Percentiles rank a stretch among this genome's conserved stretches.
Conservation (phyloP, 2,888 invertebrate genomes). For the Platycheirus albimanus region DNA sequence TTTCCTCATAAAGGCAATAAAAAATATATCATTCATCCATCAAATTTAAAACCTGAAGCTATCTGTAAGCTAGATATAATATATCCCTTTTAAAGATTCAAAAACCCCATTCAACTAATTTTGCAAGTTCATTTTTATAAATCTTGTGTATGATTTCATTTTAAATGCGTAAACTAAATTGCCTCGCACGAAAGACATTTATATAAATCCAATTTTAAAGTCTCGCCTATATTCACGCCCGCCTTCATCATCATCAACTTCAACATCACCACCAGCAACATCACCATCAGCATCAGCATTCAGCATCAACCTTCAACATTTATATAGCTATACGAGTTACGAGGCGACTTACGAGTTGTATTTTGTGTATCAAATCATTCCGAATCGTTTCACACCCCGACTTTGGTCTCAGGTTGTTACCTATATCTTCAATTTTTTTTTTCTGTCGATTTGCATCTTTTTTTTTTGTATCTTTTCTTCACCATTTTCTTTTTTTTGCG, state of each 20-base stretch:
- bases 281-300: conserved; percentile 5
- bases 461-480: background rate
- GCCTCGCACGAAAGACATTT: conserved; percentile 29
- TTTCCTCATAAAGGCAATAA: background rate
- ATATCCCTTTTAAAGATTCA: conserved; percentile 45
- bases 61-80: background rate
- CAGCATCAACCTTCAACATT: background rate
- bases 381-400: conserved; percentile 20
- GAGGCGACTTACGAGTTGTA: no score
- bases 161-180: conserved; percentile 46
- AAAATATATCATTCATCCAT: conserved; percentile 23
- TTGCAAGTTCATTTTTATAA: conserved; percentile 46
- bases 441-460: conserved; percentile 35
- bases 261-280: no score
- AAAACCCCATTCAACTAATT: conserved; percentile 57
- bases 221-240: conserved; percentile 7
- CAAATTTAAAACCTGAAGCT: conserved; percentile 26
- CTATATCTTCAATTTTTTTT: no score
- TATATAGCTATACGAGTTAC: background rate
- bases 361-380: conserved; percentile 44
- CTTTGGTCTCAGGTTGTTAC: conserved; percentile 9
- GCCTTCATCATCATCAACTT: conserved; percentile 19
- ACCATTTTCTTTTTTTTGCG: conserved; percentile 29
- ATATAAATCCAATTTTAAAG: conserved; percentile 40
- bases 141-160: conserved; percentile 39